Conservation (phyloP, 2,113 vertebrate genomes). For the Carollia perspicillata region DNA sequence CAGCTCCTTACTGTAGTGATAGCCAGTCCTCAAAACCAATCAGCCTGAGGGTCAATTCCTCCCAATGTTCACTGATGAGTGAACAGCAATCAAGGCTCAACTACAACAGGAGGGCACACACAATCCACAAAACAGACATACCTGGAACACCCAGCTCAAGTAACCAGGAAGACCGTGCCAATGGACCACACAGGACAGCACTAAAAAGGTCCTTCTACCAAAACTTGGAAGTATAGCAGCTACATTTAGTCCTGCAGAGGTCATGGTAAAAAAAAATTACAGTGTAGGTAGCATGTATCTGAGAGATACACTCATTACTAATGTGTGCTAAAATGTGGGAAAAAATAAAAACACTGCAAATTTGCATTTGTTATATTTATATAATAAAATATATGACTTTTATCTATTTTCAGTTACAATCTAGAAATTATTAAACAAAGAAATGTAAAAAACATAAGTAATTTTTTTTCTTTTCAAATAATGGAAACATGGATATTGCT, state of each 20-base stretch:
- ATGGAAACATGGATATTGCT: too few relatives aligned
- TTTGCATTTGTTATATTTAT: too few relatives aligned
- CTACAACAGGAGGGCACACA: background rate
- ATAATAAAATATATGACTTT: too few relatives aligned
- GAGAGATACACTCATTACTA: too few relatives aligned
- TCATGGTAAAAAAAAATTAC: too few relatives aligned
- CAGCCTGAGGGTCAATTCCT: background rate
- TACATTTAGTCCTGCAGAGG: background rate
- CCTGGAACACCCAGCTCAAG: background rate
- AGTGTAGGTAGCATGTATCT: too few relatives aligned
- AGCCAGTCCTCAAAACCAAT: background rate
- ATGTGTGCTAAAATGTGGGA: too few relatives aligned
- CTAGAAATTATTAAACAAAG: too few relatives aligned
- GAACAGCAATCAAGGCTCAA: background rate
- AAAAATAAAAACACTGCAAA: too few relatives aligned
- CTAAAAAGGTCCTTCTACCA: background rate
- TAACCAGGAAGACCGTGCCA: background rate
- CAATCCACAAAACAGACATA: background rate
- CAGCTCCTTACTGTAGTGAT: background rate
- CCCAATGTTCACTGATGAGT: background rate
- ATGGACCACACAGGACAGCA: background rate
- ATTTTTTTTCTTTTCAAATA: too few relatives aligned
- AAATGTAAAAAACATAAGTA: too few relatives aligned
- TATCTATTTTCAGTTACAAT: too few relatives aligned
- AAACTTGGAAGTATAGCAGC: background rate